Conservation (phyloP, 2,797 vertebrate species). For the Aselliscus stoliczkanus region DNA sequence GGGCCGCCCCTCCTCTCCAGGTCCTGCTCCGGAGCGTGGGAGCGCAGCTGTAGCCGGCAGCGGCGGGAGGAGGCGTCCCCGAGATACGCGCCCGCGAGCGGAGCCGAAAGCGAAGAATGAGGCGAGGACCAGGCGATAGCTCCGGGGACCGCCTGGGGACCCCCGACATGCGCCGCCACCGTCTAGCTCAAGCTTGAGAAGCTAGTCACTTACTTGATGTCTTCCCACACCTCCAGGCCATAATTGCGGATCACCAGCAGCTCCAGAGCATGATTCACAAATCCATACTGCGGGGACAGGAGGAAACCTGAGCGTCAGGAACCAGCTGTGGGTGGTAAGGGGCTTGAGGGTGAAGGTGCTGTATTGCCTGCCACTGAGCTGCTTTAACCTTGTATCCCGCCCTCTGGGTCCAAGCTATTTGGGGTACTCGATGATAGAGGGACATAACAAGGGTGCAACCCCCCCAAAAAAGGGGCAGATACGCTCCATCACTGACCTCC, state of each 20-base stretch:
- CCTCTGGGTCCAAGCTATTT: neutral
- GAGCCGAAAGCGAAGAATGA: neutral
- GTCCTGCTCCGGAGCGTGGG: slow-evolving; percentile 61
- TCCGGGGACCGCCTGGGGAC: neutral
- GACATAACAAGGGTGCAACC: fast-evolving
- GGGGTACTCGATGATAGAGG: neutral
- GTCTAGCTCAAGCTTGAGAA: neutral
- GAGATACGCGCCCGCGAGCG: neutral
- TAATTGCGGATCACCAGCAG: slow-evolving; percentile 98
- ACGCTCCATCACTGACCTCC: neutral
- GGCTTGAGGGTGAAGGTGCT: too few species aligned
- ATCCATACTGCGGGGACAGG: slow-evolving; percentile 90
- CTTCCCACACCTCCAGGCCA: slow-evolving; percentile 97
- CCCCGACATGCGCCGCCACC: neutral
- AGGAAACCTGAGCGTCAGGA: neutral
- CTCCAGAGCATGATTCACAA: slow-evolving; percentile 99
- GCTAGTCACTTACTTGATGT: slow-evolving; percentile 94
- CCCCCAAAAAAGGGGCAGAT: neutral
- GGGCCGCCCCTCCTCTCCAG: neutral
- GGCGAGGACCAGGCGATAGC: neutral
- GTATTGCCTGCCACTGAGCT: neutral
- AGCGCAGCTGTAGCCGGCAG: neutral
- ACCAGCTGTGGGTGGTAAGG: neutral
- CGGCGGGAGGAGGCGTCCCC: neutral
- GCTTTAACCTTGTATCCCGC: neutral